These are phyloP conservation scores for Bettongia penicillata DNA, from an alignment of 2,113 vertebrate genomes.

Conservation along the genomic window DNA sequence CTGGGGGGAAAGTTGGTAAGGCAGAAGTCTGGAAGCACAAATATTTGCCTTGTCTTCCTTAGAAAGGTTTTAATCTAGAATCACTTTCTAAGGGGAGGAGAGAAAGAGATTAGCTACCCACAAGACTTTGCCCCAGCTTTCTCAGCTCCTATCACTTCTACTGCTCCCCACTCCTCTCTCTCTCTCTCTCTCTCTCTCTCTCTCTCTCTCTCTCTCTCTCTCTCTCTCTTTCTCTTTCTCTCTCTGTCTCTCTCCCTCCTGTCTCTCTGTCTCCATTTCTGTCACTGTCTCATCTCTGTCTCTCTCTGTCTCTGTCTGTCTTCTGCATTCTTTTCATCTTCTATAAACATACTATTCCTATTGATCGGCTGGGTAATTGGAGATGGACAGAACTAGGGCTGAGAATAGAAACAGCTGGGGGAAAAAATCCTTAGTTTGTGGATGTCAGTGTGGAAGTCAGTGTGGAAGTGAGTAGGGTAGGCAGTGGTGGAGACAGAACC, in stretches of 20 bases:
- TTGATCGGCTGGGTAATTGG: constrained; percentile 80
- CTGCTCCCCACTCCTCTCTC: not conserved
- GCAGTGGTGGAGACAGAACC: not conserved
- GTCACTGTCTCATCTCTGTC: not conserved
- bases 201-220: too few relatives aligned
- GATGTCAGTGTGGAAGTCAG: not conserved
- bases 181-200: not conserved
- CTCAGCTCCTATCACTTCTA: not conserved
- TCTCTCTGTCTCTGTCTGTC: not conserved
- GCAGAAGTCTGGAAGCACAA: not conserved
- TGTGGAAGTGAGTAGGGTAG: not conserved
- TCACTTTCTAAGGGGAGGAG: not conserved
- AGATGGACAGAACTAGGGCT: constrained; percentile 75
- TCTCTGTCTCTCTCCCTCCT: not conserved
- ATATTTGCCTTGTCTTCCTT: not conserved
- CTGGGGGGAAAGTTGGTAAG: not conserved
- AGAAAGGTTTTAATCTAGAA: not conserved
- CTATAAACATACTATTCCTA: constrained; percentile 74
- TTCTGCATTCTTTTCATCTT: constrained; percentile 57
- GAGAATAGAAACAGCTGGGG: constrained; percentile 71
- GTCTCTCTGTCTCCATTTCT: not conserved
- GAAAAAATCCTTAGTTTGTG: constrained; percentile 60
- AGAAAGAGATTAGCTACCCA: not conserved
- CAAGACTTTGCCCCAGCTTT: not conserved
- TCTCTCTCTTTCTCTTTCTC: not conserved